phyloP scores from a whole-genome alignment of 2,888 invertebrate genomes.

The Heteromurus nitidus region DNA sequence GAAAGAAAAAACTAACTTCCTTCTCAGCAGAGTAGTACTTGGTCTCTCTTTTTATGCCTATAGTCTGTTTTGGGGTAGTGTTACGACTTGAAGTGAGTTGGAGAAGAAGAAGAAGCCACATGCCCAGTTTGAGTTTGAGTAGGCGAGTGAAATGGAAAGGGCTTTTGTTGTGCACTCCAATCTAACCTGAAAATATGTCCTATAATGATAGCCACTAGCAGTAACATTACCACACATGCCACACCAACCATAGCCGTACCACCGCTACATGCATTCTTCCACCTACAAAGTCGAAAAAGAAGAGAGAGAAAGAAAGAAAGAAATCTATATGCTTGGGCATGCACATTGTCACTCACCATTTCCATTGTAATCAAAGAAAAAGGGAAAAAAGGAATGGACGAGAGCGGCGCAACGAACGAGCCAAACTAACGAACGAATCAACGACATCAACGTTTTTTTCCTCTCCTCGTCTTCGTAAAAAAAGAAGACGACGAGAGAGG shows the following conservation, averaged over 20 bases:
- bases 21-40: no score
- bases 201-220: slow-evolving; percentile 27
- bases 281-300: no score
- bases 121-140: not conserved
- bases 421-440: no score
- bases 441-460: no score
- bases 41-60: no score
- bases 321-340: not conserved
- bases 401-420: not conserved
- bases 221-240: slow-evolving; percentile 7
- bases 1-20: slow-evolving; percentile 8
- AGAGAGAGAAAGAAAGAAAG: not conserved
- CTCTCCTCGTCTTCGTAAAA: not conserved
- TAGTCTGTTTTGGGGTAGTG: no score
- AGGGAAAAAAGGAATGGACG: slow-evolving; percentile 12
- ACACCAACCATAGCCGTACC: not conserved
- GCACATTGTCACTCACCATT: not conserved
- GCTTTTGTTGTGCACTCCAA: slow-evolving; percentile 30
- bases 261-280: no score
- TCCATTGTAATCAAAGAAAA: not conserved
- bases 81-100: no score
- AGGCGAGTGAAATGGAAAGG: slow-evolving; percentile 15
- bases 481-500: not conserved
- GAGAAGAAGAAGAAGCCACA: not conserved
- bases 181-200: slow-evolving; percentile 18